Evolutionary conservation across 2,888 invertebrate genomes (phyloP), one percentile per base, ranked within the genome.

Genomic region (Stegophylla sp.): DNA sequence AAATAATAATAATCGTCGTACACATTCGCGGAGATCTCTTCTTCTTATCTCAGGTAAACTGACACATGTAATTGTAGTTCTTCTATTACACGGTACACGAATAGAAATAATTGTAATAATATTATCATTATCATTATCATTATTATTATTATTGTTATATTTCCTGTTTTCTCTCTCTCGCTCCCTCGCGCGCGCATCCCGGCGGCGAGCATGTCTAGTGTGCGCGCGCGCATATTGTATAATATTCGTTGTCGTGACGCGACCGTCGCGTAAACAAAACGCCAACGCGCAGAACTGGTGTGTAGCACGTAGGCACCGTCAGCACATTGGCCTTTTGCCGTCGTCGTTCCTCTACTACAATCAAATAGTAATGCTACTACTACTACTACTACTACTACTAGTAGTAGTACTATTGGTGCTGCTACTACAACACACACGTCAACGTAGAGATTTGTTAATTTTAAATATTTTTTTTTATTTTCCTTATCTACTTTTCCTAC

Each of bases 21-120:
- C 71, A 20, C 71, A 53, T 13, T 53, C 5, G n/a, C 66, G 23
- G 12, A 34, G 3, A 34, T 34, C 3, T 53, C 45, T 48, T 12
- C 48, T n/a, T 59, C 48, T 71, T 61, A 63, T 79, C 71, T 71
- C 79, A 79, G 79, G 79, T 79, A 71, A 79, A 79, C 71, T 59
- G 79, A 71, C 41, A 48, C 69, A 48, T 34, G 59, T 79, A n/a
- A 26, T 53, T 7, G 0, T 9, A 13, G 2, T 34, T 5, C 7
- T 34, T 5, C 7, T 34, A 34, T 34, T 34, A 34, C 7, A 34
- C 7, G 7, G 34, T 34, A 34, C 7, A 3, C n/a, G n/a, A 53
- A 3, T 53, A 53, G 5, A n/a, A 53, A 3, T 53, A 53, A 5
- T 53, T n/a, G 17, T 53, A 53, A 3, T 53, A n/a, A 7, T 20